Conservation (phyloP, 1,140 invertebrate genomes). For the Drosophila tsacasi region DNA sequence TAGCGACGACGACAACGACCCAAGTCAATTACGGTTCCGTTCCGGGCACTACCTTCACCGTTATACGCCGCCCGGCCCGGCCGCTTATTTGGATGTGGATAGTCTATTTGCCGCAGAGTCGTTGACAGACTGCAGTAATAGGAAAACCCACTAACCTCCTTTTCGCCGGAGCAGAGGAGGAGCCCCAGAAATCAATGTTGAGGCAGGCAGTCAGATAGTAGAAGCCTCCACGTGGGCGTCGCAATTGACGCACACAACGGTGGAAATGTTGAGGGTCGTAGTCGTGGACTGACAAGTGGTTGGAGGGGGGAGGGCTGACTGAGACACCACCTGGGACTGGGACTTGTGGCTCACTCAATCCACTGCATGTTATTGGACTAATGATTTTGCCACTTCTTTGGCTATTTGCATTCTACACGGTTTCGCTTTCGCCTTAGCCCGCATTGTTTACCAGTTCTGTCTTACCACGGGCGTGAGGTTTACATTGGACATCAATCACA, state of each 20-base stretch:
- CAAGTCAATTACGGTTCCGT: slow-evolving; percentile 66
- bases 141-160: slow-evolving; percentile 54
- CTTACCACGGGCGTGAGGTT: neutral
- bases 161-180: slow-evolving; percentile 15
- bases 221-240: slow-evolving; percentile 27
- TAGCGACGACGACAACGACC: slow-evolving; percentile 39
- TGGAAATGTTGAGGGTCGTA: slow-evolving; percentile 28
- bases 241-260: slow-evolving; percentile 29
- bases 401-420: slow-evolving; percentile 47
- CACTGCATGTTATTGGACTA: slow-evolving; percentile 35
- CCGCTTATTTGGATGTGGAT: slow-evolving; percentile 12
- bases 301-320: neutral
- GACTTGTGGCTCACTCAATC: slow-evolving; percentile 27
- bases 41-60: slow-evolving; percentile 51
- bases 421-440: slow-evolving; percentile 1
- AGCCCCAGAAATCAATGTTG: slow-evolving; percentile 52
- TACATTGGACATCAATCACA: slow-evolving; percentile 21
- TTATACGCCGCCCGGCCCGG: slow-evolving; percentile 16
- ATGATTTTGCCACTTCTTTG: slow-evolving; percentile 34
- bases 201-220: slow-evolving; percentile 22
- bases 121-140: slow-evolving; percentile 49
- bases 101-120: slow-evolving; percentile 36
- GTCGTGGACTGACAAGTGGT: slow-evolving; percentile 28
- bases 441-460: slow-evolving; percentile 28
- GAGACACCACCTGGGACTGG: slow-evolving; percentile 27